These are phyloP conservation scores for Argopecten irradians DNA, from an alignment of 1,140 invertebrate species.

Conservation along the genomic window DNA sequence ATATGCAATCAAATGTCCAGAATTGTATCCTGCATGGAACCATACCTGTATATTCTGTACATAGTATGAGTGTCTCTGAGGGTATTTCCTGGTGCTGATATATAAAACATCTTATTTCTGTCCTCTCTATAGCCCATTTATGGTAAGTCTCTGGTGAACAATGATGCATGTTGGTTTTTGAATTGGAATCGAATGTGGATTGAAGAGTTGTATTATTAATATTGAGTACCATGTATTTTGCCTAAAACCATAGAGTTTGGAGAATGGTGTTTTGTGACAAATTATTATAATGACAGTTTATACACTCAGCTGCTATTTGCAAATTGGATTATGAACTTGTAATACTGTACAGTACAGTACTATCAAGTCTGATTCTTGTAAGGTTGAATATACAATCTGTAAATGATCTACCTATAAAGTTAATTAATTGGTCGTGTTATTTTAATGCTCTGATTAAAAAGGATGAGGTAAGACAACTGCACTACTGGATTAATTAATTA, in stretches of 20 bases:
- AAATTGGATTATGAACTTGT: too few species aligned
- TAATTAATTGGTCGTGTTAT: not conserved
- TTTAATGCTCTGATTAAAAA: not conserved
- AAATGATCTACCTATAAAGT: too few species aligned
- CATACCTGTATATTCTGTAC: not conserved
- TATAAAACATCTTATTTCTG: constrained; percentile 15
- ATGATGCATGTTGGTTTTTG: not conserved
- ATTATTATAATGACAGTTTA: not conserved
- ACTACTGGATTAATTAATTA: not conserved
- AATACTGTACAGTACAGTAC: too few species aligned
- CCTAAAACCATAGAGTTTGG: not conserved
- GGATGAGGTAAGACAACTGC: constrained; percentile 4
- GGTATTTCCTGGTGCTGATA: not conserved
- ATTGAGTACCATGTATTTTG: not conserved
- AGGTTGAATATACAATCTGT: not conserved
- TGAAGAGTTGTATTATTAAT: not conserved
- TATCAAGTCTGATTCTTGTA: too few species aligned
- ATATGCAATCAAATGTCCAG: too few species aligned
- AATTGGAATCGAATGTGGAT: not conserved
- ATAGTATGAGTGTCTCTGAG: not conserved
- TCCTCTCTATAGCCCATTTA: not conserved
- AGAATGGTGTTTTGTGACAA: not conserved
- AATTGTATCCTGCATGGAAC: not conserved
- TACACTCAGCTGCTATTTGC: not conserved
- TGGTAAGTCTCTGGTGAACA: constrained; percentile 9